Conservation (phyloP, 1,140 invertebrate species). For the Tigriopus japonicus region DNA sequence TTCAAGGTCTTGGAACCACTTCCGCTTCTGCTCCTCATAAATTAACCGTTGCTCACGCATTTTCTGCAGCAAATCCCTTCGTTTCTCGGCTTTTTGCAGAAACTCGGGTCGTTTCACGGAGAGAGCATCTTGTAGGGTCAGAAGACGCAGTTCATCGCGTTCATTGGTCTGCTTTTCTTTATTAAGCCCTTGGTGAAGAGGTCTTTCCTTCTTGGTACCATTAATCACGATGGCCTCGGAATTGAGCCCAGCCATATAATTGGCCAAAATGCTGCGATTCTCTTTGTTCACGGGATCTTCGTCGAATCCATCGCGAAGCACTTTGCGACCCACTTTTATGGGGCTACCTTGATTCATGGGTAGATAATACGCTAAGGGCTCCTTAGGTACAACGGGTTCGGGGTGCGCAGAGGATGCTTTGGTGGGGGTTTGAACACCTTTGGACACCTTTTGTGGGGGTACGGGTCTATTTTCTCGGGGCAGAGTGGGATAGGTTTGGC, state of each 20-base stretch:
- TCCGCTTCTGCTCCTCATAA: not conserved
- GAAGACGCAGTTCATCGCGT: not conserved
- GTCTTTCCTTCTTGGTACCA: not conserved
- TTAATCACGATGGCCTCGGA: not conserved
- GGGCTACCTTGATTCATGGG: not conserved
- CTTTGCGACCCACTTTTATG: not conserved
- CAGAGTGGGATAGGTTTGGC: not conserved
- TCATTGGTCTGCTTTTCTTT: not conserved
- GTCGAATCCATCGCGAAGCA: not conserved
- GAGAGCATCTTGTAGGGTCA: not conserved
- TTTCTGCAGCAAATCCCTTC: not conserved
- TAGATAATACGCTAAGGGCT: not conserved
- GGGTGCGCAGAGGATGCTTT: not conserved
- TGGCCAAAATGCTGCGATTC: conserved; percentile 9
- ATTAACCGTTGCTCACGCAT: not conserved
- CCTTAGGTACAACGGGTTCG: too few relatives aligned
- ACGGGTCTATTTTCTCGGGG: not conserved
- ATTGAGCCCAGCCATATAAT: not conserved
- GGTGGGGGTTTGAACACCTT: not conserved
- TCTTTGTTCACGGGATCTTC: not conserved
- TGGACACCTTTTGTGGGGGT: not conserved
- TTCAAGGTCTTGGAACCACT: not conserved
- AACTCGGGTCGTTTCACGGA: not conserved
- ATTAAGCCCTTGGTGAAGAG: too few relatives aligned
- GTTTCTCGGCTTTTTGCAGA: not conserved